Evolutionary conservation across 2,888 invertebrate genomes (phyloP).

Genomic region (Troides aeacus): DNA sequence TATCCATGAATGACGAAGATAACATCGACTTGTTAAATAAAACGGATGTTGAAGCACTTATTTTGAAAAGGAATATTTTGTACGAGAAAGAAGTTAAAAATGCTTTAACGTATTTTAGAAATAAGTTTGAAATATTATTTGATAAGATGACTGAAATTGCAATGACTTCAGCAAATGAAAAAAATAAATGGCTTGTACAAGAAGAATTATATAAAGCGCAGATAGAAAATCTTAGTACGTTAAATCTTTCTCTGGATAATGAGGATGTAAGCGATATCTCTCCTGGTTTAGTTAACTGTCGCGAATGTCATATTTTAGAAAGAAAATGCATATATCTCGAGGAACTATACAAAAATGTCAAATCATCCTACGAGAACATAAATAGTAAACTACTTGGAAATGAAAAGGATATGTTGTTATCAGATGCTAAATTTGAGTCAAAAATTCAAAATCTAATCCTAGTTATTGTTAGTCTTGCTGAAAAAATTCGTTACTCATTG

Average conservation of each 20-base stretch:
- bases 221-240: constrained; percentile 64
- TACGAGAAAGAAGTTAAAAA: constrained; percentile 61
- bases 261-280: constrained; percentile 64
- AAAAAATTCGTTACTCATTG: constrained; percentile 72
- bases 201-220: constrained; percentile 70
- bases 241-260: constrained; percentile 48
- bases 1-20: constrained; percentile 49
- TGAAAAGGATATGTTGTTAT: constrained; percentile 68
- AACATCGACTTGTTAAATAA: constrained; percentile 50
- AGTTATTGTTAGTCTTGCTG: constrained; percentile 59
- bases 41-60: constrained; percentile 47
- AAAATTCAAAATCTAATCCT: constrained; percentile 67
- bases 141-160: constrained; percentile 69
- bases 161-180: constrained; percentile 63
- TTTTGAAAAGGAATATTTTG: constrained; percentile 46
- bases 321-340: constrained; percentile 70
- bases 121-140: constrained; percentile 65
- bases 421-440: constrained; percentile 61
- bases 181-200: constrained; percentile 65
- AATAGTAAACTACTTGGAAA: constrained; percentile 72
- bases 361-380: constrained; percentile 75
- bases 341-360: constrained; percentile 64
- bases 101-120: constrained; percentile 64
- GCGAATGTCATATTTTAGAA: constrained; percentile 48
- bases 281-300: constrained; percentile 56